Evolutionary conservation across 2,888 invertebrate species (phyloP), one percentile per base, ranked within the genome.

Genomic region (Hydrotaea diabolus): DNA sequence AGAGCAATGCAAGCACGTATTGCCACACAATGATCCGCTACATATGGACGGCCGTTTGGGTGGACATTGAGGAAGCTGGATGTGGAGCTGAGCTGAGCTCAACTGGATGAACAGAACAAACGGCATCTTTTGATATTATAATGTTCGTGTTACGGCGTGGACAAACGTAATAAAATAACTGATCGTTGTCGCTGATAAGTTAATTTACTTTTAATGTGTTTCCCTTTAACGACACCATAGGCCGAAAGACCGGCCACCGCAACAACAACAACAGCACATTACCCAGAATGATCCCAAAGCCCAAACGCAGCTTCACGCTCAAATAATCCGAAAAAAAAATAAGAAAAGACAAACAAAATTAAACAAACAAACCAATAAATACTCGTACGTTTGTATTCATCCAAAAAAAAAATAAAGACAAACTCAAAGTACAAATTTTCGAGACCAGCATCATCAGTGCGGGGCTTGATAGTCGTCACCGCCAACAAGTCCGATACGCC

Each of bases 81-180:
- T n/a, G 36, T 39, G 17, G 21, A 43, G 23, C 49, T 23, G 43
- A n/a, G 49, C 23, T 15, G 23, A 19, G 46, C 21, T n/a, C n/a
- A n/a, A n/a, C 19, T 46, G 46, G 19, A 31, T 31, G 31, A 19
- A 13, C 55, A 23, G 23, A 31, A 13, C 88, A 88, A 89, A 89
- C 91, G 90, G 91, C 91, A 88, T 90, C 91, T 85, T 90, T 91
- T 90, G 91, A 90, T 90, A 90, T 90, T 90, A 91, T 91, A 92
- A 92, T 92, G 92, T 91, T 92, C 92, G 92, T 92, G 92, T 92
- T 92, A 89, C 88, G 89, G 89, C 89, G 90, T 91, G 91, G 91
- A 92, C 92, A 92, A 92, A 91, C 92, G 92, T 90, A 92, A 92
- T 92, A 92, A 92, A 92, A 92, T 92, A 92, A 92, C 92, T 90